Evolutionary conservation across 2,113 vertebrate genomes (phyloP).

Genomic region (Setophaga petechia): DNA sequence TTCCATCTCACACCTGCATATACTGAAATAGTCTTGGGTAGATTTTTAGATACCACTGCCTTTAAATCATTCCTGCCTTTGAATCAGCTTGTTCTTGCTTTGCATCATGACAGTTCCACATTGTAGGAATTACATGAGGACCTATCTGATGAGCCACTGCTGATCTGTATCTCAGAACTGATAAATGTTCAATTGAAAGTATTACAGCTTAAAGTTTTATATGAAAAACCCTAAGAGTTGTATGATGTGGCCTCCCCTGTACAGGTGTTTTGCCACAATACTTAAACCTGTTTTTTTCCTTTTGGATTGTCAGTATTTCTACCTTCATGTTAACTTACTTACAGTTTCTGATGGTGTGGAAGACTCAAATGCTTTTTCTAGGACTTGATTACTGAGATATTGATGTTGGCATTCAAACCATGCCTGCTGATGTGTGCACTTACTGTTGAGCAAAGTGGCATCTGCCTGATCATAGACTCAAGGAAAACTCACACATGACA

Average conservation of each 20-base stretch:
- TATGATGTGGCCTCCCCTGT: not conserved
- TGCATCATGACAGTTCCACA: not conserved
- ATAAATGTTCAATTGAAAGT: not conserved
- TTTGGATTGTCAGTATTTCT: not conserved
- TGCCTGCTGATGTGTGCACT: not conserved
- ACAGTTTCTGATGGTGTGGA: not conserved
- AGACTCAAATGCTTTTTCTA: not conserved
- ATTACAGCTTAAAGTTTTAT: not conserved
- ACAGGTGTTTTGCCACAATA: not conserved
- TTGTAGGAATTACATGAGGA: not conserved
- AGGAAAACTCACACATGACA: not conserved
- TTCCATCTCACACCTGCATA: not conserved
- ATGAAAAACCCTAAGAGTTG: not conserved
- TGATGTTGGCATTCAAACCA: not conserved
- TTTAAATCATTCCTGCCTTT: not conserved
- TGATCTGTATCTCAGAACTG: not conserved
- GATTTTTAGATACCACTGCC: not conserved
- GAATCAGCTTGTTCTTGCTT: not conserved
- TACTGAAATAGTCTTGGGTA: not conserved
- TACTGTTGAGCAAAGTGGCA: not conserved
- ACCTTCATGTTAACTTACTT: not conserved
- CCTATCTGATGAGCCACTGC: not conserved
- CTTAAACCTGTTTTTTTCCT: not conserved
- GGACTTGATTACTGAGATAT: not conserved
- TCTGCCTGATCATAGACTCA: not conserved